Conservation (phyloP, 2,797 vertebrate genomes). For the Oreortyx pictus region DNA sequence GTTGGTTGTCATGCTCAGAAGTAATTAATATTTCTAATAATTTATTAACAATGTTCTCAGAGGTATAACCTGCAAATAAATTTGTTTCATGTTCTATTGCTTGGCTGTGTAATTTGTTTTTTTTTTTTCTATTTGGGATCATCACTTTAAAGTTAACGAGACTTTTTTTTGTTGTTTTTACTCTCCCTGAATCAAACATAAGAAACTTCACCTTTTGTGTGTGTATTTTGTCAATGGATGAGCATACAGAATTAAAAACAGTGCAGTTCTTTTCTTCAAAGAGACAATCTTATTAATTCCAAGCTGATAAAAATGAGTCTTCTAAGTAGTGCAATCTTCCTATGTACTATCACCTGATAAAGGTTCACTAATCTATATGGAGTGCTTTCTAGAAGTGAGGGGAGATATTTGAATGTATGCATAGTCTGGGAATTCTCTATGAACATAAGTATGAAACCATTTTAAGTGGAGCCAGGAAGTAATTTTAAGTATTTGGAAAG, state of each 20-base stretch:
- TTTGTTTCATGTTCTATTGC: not conserved
- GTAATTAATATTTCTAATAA: not conserved
- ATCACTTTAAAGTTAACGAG: not conserved
- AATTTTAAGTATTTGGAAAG: not conserved
- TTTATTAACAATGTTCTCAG: not conserved
- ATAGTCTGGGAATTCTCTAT: not conserved
- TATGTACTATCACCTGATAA: not conserved
- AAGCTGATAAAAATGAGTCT: not conserved
- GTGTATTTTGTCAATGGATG: not conserved
- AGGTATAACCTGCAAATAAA: not conserved
- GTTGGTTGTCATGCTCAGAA: not conserved
- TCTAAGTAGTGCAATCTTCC: not conserved
- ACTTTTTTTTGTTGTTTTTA: not conserved
- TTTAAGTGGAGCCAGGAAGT: not conserved
- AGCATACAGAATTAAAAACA: not conserved
- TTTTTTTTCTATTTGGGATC: not conserved
- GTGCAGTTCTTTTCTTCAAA: not conserved
- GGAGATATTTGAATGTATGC: not conserved
- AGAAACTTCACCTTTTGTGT: not conserved
- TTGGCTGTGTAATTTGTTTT: not conserved
- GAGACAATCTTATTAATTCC: not conserved
- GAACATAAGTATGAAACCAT: not conserved
- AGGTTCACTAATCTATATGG: not conserved
- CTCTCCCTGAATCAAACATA: not conserved
- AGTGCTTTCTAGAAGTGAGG: not conserved